A percentile compares a stretch with the other conserved stretches of the same genome.
These are phyloP conservation scores for Saguinus imperator DNA, from an alignment of 2,113 vertebrate species.

Conservation along the genomic window DNA sequence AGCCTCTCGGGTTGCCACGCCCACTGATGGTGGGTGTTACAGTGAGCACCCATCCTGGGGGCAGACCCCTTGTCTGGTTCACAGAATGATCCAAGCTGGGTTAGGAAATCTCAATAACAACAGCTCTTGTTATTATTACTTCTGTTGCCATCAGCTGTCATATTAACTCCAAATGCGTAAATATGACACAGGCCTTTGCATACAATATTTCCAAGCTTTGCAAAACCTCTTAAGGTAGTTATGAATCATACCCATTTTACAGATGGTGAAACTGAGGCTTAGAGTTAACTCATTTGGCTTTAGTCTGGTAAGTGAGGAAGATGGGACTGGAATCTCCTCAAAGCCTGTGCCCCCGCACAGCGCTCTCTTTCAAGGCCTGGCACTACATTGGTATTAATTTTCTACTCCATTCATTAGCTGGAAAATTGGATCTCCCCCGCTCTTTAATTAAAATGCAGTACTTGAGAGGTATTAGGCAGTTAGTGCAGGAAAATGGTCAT, in stretches of 20 bases:
- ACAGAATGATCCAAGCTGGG: background rate
- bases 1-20: background rate
- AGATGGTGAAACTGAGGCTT: background rate
- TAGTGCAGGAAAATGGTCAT: background rate
- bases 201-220: background rate
- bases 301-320: background rate
- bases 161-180: background rate
- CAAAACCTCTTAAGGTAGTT: background rate
- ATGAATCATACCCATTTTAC: background rate
- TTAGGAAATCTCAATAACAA: background rate
- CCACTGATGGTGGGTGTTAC: background rate
- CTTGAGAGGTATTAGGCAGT: background rate
- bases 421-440: background rate
- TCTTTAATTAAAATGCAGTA: background rate
- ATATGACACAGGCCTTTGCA: background rate
- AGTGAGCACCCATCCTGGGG: background rate
- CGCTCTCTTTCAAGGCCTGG: background rate
- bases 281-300: background rate
- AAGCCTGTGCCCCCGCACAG: background rate
- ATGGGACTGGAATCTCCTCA: background rate
- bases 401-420: background rate
- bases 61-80: background rate
- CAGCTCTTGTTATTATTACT: background rate
- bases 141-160: background rate
- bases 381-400: background rate